phyloP scores from a whole-genome alignment of 2,888 invertebrate species.

The Ferdinandea cuprea region DNA sequence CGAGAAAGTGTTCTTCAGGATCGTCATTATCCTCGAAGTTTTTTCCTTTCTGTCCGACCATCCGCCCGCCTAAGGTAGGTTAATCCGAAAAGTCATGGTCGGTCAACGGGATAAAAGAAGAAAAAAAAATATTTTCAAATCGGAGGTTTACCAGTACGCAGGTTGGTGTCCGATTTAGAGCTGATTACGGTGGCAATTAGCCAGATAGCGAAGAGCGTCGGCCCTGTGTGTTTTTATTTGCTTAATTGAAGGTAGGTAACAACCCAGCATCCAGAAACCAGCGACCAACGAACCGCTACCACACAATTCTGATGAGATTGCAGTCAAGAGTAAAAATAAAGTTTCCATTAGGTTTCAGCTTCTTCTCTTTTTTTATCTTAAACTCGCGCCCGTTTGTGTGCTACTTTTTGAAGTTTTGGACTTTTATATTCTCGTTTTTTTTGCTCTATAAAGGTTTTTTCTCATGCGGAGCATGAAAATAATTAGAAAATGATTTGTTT shows the following conservation, averaged over 20 bases:
- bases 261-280: conserved; percentile 18
- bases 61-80: not conserved
- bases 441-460: conserved; percentile 33
- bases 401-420: conserved; percentile 44
- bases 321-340: conserved; percentile 51
- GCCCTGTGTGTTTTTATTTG: conserved; percentile 29
- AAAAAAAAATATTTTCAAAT: conserved; percentile 28
- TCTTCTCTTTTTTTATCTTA: conserved; percentile 5
- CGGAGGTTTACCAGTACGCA: conserved; percentile 57
- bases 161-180: conserved; percentile 60
- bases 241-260: conserved; percentile 50
- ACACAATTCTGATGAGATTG: conserved; percentile 58
- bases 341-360: conserved; percentile 15
- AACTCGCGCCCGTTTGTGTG: conserved; percentile 5
- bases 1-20: conserved; percentile 34
- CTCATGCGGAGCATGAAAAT: conserved; percentile 43
- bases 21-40: conserved; percentile 28
- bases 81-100: conserved; percentile 51
- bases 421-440: conserved; percentile 9
- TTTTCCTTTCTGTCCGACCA: not conserved
- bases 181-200: conserved; percentile 67
- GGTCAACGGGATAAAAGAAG: conserved; percentile 29
- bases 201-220: conserved; percentile 1
- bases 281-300: conserved; percentile 30
- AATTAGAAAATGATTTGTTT: conserved; percentile 71